These are phyloP conservation scores for Eurois occulta DNA, from an alignment of 2,888 invertebrate genomes.

Conservation along the genomic window DNA sequence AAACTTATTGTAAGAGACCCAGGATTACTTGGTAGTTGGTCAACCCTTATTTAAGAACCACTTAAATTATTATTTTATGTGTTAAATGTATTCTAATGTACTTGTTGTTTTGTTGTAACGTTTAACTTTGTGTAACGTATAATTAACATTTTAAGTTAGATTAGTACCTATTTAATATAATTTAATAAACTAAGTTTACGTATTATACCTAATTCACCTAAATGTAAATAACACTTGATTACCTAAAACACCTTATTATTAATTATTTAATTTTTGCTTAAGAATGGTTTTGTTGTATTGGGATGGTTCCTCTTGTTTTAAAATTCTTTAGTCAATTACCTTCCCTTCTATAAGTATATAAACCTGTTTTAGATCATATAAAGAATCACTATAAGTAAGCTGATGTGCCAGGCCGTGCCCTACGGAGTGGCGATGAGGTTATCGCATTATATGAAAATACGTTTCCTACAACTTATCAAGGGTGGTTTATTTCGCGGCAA, in stretches of 20 bases:
- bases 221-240: conserved; percentile 64
- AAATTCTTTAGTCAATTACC: conserved; percentile 61
- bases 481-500: not conserved
- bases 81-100: conserved; percentile 45
- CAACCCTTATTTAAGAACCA: conserved; percentile 30
- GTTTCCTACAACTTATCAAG: not conserved
- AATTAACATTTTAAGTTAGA: conserved; percentile 55
- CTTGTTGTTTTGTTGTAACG: conserved; percentile 60
- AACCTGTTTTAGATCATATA: conserved; percentile 57
- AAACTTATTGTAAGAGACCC: not conserved
- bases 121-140: conserved; percentile 60
- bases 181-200: conserved; percentile 44
- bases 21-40: conserved; percentile 42
- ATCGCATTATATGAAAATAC: not conserved
- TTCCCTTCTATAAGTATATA: conserved; percentile 41
- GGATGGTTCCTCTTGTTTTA: conserved; percentile 30
- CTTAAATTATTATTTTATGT: conserved; percentile 45
- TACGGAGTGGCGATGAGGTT: not conserved
- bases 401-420: not conserved
- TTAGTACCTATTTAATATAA: conserved; percentile 54
- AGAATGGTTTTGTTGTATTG: conserved; percentile 28
- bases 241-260: conserved; percentile 19
- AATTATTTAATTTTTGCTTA: conserved; percentile 28
- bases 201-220: conserved; percentile 45
- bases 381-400: conserved; percentile 32